Conservation (phyloP, 2,888 invertebrate genomes). For the Eubasilissa splendida region DNA sequence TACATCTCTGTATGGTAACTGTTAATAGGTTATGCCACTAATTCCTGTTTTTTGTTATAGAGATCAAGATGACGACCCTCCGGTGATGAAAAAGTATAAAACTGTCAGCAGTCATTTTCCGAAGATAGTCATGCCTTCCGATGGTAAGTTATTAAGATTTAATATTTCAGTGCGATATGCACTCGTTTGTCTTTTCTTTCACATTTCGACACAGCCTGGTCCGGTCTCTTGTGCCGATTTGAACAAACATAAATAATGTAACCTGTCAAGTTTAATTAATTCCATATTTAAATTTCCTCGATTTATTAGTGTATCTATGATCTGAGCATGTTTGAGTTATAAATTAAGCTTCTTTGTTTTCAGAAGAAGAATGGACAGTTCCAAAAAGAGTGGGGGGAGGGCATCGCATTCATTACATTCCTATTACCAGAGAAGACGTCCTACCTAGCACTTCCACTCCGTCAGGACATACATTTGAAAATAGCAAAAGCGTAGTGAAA, state of each 20-base stretch:
- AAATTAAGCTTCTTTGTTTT: background rate
- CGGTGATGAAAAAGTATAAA: constrained; percentile 67
- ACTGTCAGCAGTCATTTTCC: constrained; percentile 65
- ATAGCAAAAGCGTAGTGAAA: background rate
- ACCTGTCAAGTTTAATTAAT: too few relatives aligned
- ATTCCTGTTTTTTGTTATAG: constrained; percentile 62
- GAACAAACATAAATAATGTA: too few relatives aligned
- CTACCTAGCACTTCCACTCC: constrained; percentile 71
- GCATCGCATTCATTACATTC: constrained; percentile 67
- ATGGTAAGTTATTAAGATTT: constrained; percentile 62
- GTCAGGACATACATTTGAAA: constrained; percentile 59
- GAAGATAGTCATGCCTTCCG: constrained; percentile 65
- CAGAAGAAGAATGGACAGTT: constrained; percentile 62
- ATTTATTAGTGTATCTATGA: background rate
- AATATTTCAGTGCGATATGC: background rate
- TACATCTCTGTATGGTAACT: constrained; percentile 43
- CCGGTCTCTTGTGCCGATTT: too few relatives aligned
- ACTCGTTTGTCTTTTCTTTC: too few relatives aligned
- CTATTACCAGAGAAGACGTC: constrained; percentile 66
- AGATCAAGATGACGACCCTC: constrained; percentile 67
- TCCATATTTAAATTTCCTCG: too few relatives aligned
- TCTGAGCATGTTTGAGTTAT: constrained; percentile 1
- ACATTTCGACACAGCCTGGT: too few relatives aligned
- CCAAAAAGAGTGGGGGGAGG: constrained; percentile 61
- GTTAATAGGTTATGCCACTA: background rate